phyloP scores from a whole-genome alignment of 1,140 invertebrate genomes.

The Zaprionus ornatus region DNA sequence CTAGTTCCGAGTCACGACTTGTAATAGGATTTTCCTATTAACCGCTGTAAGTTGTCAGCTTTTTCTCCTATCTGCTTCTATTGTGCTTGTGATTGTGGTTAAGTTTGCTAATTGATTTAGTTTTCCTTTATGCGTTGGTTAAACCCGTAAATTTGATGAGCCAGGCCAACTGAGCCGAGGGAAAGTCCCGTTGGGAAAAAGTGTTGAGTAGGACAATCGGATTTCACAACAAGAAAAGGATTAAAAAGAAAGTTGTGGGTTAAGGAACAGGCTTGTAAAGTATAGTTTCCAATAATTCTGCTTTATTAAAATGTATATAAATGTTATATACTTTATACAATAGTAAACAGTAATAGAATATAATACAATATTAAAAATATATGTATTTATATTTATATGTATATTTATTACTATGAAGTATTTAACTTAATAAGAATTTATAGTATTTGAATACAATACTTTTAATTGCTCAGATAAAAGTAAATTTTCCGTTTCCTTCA shows the following conservation, averaged over 20 bases:
- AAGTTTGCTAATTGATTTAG: conserved; percentile 32
- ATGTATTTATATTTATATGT: not conserved
- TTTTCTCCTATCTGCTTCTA: not conserved
- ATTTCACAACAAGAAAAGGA: conserved; percentile 11
- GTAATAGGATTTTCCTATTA: conserved; percentile 62
- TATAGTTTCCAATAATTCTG: no score
- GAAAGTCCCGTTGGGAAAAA: conserved; percentile 16
- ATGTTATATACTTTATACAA: no score
- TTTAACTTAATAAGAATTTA: no score
- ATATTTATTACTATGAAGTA: no score
- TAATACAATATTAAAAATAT: not conserved
- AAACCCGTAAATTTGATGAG: conserved; percentile 21
- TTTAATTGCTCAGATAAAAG: no score
- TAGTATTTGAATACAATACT: no score
- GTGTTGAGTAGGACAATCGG: not conserved
- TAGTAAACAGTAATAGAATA: not conserved
- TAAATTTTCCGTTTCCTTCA: no score
- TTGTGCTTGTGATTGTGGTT: conserved; percentile 14
- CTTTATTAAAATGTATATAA: no score
- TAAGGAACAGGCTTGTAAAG: not conserved
- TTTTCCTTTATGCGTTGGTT: conserved; percentile 28
- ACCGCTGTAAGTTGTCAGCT: conserved; percentile 17
- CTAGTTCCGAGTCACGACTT: not conserved
- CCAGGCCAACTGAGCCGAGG: not conserved
- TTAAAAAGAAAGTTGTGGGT: not conserved